These are phyloP conservation scores for Brachymystax lenok DNA, from an alignment of 2,797 vertebrate genomes.

Conservation along the genomic window DNA sequence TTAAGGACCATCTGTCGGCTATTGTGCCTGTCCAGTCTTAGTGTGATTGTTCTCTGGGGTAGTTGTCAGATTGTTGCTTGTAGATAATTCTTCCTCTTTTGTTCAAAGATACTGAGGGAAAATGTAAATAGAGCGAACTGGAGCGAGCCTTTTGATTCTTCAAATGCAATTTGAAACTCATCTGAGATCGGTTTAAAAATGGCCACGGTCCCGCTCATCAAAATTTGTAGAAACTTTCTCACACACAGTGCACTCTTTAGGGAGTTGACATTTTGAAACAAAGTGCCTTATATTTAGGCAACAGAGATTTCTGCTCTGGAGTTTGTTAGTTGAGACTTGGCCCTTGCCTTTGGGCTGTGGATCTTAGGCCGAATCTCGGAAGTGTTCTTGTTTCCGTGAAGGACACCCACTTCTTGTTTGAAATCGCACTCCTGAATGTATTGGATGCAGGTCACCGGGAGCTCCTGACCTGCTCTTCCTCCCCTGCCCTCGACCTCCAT, in stretches of 20 bases:
- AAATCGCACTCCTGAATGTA: conserved; percentile 37
- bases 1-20: conserved; percentile 54
- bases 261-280: conserved; percentile 1
- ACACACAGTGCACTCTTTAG: background rate
- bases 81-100: conserved; percentile 46
- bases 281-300: background rate
- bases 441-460: conserved; percentile 46
- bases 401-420: conserved; percentile 30
- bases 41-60: conserved; percentile 50
- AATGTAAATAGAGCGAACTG: conserved; percentile 16
- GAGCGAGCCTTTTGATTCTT: background rate
- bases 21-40: conserved; percentile 50
- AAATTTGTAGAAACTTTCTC: background rate
- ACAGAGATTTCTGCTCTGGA: background rate
- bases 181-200: conserved; percentile 26
- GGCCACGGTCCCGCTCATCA: background rate
- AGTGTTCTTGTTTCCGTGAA: conserved; percentile 17
- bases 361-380: background rate
- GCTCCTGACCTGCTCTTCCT: conserved; percentile 59
- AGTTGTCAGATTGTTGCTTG: conserved; percentile 45
- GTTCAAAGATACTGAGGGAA: conserved; percentile 28
- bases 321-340: background rate
- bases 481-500: conserved; percentile 43
- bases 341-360: background rate
- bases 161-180: conserved; percentile 28